A percentile compares a stretch with the other conserved stretches of the same genome.
These are phyloP conservation scores for Nerophis ophidion DNA, from an alignment of 2,113 vertebrate species.

Conservation along the genomic window DNA sequence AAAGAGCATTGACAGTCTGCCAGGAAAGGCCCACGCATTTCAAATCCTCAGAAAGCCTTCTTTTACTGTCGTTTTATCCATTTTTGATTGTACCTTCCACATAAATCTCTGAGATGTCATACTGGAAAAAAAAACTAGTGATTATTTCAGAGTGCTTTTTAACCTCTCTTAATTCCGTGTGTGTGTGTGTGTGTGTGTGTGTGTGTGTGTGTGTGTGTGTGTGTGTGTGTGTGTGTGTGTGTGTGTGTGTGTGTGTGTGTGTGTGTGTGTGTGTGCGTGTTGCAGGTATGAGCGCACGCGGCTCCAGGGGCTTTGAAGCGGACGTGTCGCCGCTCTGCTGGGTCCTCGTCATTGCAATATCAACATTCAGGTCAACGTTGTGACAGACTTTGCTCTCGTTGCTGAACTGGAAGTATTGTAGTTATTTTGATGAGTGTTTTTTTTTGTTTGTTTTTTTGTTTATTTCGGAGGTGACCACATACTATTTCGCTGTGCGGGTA, in stretches of 20 bases:
- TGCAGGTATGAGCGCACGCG: constrained; percentile 85
- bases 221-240: too few relatives aligned
- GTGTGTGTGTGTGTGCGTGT: constrained; percentile 18
- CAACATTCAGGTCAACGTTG: constrained; percentile 62
- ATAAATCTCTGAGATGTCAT: constrained; percentile 1
- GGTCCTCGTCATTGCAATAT: constrained; percentile 65
- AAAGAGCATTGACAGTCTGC: constrained; percentile 7
- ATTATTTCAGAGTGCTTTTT: constrained; percentile 7
- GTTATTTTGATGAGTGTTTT: constrained; percentile 14
- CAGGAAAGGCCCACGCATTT: not conserved
- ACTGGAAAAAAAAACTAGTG: constrained; percentile 2
- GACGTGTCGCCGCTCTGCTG: constrained; percentile 57
- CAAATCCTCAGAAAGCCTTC: not conserved
- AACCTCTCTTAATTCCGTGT: not conserved
- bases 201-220: too few relatives aligned
- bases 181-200: too few relatives aligned
- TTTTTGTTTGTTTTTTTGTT: constrained; percentile 4
- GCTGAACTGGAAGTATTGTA: constrained; percentile 30
- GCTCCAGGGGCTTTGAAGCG: constrained; percentile 70
- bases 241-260: too few relatives aligned
- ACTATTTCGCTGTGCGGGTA: constrained; percentile 35
- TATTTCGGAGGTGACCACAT: constrained; percentile 20
- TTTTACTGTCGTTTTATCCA: not conserved
- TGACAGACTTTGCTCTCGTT: constrained; percentile 52
- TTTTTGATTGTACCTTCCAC: not conserved